Conservation (phyloP, 2,888 invertebrate species). For the Pachliopta kotzebuea region DNA sequence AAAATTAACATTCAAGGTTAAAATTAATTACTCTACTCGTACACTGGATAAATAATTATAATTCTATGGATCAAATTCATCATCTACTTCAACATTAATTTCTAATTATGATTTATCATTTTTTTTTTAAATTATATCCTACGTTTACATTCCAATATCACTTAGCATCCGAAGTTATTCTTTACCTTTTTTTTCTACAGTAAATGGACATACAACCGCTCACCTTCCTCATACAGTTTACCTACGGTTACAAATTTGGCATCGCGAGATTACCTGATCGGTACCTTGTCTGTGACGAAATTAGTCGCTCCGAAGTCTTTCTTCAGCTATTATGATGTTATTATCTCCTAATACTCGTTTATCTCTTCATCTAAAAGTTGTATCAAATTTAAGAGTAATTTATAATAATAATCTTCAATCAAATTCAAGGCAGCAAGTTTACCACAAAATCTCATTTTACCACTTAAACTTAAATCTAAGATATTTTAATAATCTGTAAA, state of each 20-base stretch:
- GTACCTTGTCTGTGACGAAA: slow-evolving; percentile 32
- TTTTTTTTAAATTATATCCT: slow-evolving; percentile 25
- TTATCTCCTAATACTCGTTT: slow-evolving; percentile 43
- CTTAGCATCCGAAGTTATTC: slow-evolving; percentile 49
- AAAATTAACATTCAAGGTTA: slow-evolving; percentile 41
- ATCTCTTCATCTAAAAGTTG: slow-evolving; percentile 69
- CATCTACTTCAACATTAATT: slow-evolving; percentile 58
- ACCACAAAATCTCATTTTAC: no score
- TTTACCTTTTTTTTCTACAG: slow-evolving; percentile 59
- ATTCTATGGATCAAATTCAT: slow-evolving; percentile 58
- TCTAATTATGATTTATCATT: slow-evolving; percentile 35
- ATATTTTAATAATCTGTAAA: no score
- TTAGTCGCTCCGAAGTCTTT: slow-evolving; percentile 14
- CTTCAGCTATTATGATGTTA: slow-evolving; percentile 37
- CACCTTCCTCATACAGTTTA: slow-evolving; percentile 57
- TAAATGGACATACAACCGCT: slow-evolving; percentile 78
- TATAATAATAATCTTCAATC: no score
- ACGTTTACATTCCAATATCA: slow-evolving; percentile 37
- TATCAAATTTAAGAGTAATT: background rate
- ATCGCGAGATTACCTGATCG: slow-evolving; percentile 55
- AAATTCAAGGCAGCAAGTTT: no score
- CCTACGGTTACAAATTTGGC: slow-evolving; percentile 60
- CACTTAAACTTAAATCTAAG: no score
- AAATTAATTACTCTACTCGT: slow-evolving; percentile 41
- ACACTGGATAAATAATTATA: slow-evolving; percentile 43